Evolutionary conservation across 1,140 invertebrate species (phyloP).

Genomic region (Bombus waltoni): DNA sequence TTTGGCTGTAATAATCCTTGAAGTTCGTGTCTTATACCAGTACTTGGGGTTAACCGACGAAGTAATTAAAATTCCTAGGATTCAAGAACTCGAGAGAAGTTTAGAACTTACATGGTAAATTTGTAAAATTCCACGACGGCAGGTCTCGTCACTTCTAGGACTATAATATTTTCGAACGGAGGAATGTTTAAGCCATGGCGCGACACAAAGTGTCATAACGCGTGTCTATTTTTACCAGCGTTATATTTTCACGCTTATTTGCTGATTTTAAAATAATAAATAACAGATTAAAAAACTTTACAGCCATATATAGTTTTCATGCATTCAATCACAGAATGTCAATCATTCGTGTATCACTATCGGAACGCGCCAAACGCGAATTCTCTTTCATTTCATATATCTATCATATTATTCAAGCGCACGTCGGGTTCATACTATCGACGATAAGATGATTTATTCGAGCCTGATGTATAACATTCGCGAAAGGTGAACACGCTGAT

Average conservation of each 20-base stretch:
- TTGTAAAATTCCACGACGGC: background rate
- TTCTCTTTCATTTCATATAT: background rate
- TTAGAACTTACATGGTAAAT: background rate
- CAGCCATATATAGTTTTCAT: background rate
- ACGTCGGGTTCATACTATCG: background rate
- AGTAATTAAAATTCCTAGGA: background rate
- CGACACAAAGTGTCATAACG: too few relatives aligned
- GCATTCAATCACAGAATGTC: background rate
- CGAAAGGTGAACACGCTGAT: background rate
- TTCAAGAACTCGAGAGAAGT: background rate
- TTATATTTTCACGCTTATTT: background rate
- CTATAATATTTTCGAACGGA: background rate
- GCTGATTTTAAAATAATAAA: background rate
- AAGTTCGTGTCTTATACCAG: background rate
- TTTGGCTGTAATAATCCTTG: background rate
- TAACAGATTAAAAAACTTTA: background rate
- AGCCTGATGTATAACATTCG: background rate
- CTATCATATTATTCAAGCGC: background rate
- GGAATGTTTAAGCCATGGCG: background rate
- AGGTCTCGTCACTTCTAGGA: too few relatives aligned
- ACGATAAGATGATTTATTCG: conserved; percentile 6
- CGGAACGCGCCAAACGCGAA: background rate
- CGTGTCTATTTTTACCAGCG: too few relatives aligned
- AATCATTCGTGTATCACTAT: background rate
- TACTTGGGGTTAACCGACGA: background rate